Percentiles rank a stretch among this genome's conserved stretches.
phyloP scores from a whole-genome alignment of 2,797 vertebrate genomes.

The Picus viridis region DNA sequence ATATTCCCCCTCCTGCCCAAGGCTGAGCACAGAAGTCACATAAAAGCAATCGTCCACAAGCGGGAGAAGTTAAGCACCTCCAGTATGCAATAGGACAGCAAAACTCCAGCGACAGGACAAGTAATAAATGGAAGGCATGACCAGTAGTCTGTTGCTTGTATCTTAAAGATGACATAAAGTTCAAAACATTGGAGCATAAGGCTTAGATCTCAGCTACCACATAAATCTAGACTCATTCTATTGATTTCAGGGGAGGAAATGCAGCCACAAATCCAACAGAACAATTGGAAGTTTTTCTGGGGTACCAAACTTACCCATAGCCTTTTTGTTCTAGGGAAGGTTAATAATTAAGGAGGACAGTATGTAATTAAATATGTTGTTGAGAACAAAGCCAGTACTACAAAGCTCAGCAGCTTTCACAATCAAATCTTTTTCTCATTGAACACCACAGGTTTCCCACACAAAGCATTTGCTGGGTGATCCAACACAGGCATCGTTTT shows the following conservation, averaged over 20 bases:
- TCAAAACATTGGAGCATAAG: neutral
- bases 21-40: constrained; percentile 51
- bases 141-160: constrained; percentile 7
- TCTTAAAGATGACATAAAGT: constrained; percentile 17
- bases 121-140: constrained; percentile 20
- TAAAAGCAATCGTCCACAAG: constrained; percentile 38
- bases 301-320: constrained; percentile 31
- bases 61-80: constrained; percentile 16
- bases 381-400: neutral
- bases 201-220: neutral
- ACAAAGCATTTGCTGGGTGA: neutral
- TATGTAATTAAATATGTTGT: neutral
- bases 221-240: constrained; percentile 14
- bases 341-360: constrained; percentile 9
- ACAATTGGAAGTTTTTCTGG: neutral
- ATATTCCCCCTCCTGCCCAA: constrained; percentile 21
- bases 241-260: constrained; percentile 3
- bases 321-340: constrained; percentile 28
- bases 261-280: neutral
- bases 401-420: neutral
- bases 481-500: neutral
- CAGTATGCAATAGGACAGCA: constrained; percentile 25
- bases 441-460: neutral
- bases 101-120: constrained; percentile 36
- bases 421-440: neutral